Evolutionary conservation across 1,140 invertebrate species (phyloP).

Genomic region (Drosophila ficusphila): DNA sequence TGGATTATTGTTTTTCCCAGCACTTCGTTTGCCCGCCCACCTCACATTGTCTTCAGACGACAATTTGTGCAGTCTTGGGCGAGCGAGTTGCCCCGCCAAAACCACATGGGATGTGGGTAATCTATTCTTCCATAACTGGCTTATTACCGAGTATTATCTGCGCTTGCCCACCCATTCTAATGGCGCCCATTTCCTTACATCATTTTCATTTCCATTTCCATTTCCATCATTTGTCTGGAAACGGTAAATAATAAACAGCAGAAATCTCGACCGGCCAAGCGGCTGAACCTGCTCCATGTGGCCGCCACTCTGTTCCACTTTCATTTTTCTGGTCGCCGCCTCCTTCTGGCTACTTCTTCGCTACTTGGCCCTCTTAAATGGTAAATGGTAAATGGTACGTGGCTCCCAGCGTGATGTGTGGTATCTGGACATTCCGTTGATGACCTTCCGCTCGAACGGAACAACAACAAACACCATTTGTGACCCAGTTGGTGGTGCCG

Average conservation of each 20-base stretch:
- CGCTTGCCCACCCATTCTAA: background rate
- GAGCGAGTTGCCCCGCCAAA: too few species aligned
- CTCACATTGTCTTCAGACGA: background rate
- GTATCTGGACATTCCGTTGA: conserved; percentile 20
- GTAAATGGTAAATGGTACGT: background rate
- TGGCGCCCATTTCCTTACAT: conserved; percentile 35
- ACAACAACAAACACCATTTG: conserved; percentile 15
- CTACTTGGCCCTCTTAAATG: background rate
- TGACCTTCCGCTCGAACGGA: conserved; percentile 33
- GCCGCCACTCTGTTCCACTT: conserved; percentile 35
- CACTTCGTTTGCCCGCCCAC: too few species aligned
- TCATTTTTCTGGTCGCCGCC: conserved; percentile 35
- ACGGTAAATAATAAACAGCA: conserved; percentile 18
- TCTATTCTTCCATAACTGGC: conserved; percentile 10
- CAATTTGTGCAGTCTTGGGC: background rate
- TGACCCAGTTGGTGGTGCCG: conserved; percentile 44
- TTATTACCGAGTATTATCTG: conserved; percentile 23
- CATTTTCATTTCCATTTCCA: conserved; percentile 14
- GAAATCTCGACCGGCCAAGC: conserved; percentile 10
- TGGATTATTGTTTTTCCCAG: background rate
- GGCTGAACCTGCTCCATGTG: conserved; percentile 7
- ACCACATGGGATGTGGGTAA: background rate
- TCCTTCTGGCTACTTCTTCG: background rate
- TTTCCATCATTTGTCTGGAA: conserved; percentile 5
- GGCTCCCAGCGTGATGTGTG: conserved; percentile 1